These are phyloP conservation scores for Andrena dorsata DNA, from an alignment of 2,888 invertebrate genomes.

Conservation along the genomic window DNA sequence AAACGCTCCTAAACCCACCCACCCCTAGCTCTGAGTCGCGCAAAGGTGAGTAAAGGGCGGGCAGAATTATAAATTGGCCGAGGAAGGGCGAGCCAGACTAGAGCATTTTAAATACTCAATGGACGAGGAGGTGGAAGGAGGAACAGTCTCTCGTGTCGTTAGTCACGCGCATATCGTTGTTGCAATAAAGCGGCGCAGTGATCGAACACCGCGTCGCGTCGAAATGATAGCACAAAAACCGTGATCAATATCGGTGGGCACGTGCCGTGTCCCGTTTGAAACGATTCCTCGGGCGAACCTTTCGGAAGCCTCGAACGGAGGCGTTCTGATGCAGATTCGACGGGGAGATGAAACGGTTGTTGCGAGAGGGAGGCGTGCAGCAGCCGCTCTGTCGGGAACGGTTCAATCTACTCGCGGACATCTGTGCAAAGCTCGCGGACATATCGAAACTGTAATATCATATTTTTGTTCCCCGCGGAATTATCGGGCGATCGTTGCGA, in stretches of 20 bases:
- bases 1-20: background rate
- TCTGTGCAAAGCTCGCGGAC: constrained; percentile 45
- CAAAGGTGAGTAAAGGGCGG: constrained; percentile 1
- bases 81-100: constrained; percentile 8
- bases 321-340: no score
- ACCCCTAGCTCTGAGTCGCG: constrained; percentile 10
- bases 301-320: background rate
- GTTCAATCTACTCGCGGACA: constrained; percentile 20
- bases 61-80: constrained; percentile 22
- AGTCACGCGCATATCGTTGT: constrained; percentile 51
- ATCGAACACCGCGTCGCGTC: constrained; percentile 35
- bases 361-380: background rate
- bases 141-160: constrained; percentile 28
- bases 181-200: constrained; percentile 55
- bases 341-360: no score
- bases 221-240: constrained; percentile 61
- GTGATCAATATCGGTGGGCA: constrained; percentile 38
- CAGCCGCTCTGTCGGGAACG: constrained; percentile 33
- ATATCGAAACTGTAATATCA: constrained; percentile 57
- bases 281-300: constrained; percentile 18
- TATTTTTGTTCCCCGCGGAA: constrained; percentile 29
- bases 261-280: background rate
- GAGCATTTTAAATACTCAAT: constrained; percentile 60
- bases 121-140: constrained; percentile 17
- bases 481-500: constrained; percentile 14